A percentile compares a stretch with the other conserved stretches of the same genome.
Conservation (phyloP, 1,140 invertebrate species). For the Drosophila varians region DNA sequence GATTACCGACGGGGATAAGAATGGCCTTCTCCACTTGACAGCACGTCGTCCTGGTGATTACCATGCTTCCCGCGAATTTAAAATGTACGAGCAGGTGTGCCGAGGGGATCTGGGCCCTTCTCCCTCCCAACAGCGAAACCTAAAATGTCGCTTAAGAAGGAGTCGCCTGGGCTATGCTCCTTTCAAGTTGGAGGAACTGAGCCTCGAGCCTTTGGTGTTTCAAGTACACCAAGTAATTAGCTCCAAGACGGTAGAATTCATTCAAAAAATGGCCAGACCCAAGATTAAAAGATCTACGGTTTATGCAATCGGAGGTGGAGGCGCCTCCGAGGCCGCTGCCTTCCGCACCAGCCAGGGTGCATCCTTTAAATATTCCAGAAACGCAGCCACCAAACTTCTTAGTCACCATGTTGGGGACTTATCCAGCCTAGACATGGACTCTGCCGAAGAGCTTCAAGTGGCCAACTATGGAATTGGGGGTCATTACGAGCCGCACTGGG, state of each 20-base stretch:
- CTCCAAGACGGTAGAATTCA: constrained; percentile 92
- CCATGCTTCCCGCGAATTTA: constrained; percentile 70
- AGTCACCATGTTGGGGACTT: constrained; percentile 89
- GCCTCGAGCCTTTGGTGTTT: constrained; percentile 92
- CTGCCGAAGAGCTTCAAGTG: constrained; percentile 97
- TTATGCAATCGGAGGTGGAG: constrained; percentile 18
- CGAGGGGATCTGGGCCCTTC: constrained; percentile 88
- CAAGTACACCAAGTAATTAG: constrained; percentile 95
- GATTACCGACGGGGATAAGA: constrained; percentile 60
- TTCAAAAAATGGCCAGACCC: constrained; percentile 93
- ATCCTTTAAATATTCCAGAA: constrained; percentile 93
- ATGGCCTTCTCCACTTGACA: constrained; percentile 60
- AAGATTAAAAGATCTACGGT: constrained; percentile 84
- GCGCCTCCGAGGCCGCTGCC: constrained; percentile 80
- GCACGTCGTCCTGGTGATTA: constrained; percentile 48
- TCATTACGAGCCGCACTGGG: constrained; percentile 98
- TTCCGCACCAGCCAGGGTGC: constrained; percentile 98
- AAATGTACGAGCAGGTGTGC: constrained; percentile 93
- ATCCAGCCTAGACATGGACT: constrained; percentile 91
- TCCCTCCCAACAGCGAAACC: constrained; percentile 63
- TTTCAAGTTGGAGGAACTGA: constrained; percentile 93
- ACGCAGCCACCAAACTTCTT: constrained; percentile 89
- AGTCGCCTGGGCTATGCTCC: constrained; percentile 90
- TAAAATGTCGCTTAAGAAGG: constrained; percentile 87
- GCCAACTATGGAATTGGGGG: constrained; percentile 99